Percentiles rank a stretch among this genome's conserved stretches.
phyloP scores from a whole-genome alignment of 2,797 vertebrate genomes.

The Tympanoctomys barrerae region DNA sequence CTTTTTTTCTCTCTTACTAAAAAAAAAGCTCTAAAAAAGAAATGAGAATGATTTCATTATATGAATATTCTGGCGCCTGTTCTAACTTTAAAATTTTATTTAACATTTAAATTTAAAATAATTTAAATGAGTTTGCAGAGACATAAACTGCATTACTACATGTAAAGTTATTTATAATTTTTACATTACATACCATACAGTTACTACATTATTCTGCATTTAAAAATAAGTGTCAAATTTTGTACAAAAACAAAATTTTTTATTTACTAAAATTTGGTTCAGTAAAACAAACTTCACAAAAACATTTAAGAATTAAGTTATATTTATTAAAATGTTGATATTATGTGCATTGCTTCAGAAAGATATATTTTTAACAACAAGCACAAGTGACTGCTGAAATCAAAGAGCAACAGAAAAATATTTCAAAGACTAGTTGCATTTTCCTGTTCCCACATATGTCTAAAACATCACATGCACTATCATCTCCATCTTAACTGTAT shows the following conservation, averaged over 20 bases:
- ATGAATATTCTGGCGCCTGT: constrained; percentile 10
- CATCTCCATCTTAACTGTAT: constrained; percentile 81
- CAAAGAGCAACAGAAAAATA: constrained; percentile 82
- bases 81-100: constrained; percentile 34
- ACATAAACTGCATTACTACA: neutral
- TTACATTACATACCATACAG: constrained; percentile 22
- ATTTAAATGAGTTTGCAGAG: constrained; percentile 18
- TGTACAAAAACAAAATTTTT: constrained; percentile 3
- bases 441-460: constrained; percentile 73
- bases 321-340: neutral
- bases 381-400: constrained; percentile 83
- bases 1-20: neutral
- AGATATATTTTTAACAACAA: constrained; percentile 81
- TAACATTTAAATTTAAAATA: constrained; percentile 50
- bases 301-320: constrained; percentile 7
- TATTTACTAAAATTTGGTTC: constrained; percentile 62
- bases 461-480: constrained; percentile 52
- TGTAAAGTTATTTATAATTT: neutral
- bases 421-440: constrained; percentile 65
- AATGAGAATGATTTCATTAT: constrained; percentile 5
- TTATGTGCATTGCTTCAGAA: constrained; percentile 70
- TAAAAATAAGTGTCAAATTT: constrained; percentile 19
- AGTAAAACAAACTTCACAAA: constrained; percentile 60
- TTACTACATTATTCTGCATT: constrained; percentile 6
- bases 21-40: constrained; percentile 35